Conservation (phyloP, 1,140 invertebrate genomes). For the Halesus radiatus region DNA sequence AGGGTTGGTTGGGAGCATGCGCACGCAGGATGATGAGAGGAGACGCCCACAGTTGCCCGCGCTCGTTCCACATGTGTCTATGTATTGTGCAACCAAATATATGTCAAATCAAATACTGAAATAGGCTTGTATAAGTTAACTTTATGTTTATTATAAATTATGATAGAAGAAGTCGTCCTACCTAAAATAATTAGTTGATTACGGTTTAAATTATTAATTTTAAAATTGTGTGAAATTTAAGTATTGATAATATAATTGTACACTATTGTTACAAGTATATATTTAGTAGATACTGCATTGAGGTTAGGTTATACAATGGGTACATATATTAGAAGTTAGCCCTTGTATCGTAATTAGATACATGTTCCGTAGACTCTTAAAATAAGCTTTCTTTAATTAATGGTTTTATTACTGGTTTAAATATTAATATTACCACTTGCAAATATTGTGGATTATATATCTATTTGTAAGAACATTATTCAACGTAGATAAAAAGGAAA, state of each 20-base stretch:
- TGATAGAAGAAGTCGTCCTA: slow-evolving; percentile 70
- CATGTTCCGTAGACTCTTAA: slow-evolving; percentile 70
- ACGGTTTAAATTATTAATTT: slow-evolving; percentile 72
- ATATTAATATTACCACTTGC: slow-evolving; percentile 72
- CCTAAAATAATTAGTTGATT: slow-evolving; percentile 73
- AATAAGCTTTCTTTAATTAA: slow-evolving; percentile 72
- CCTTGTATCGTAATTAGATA: slow-evolving; percentile 59
- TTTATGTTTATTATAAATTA: slow-evolving; percentile 71
- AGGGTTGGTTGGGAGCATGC: no score
- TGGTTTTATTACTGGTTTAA: slow-evolving; percentile 71
- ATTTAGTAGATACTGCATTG: slow-evolving; percentile 59
- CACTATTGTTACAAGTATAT: slow-evolving; percentile 56
- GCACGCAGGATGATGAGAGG: no score
- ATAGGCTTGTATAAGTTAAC: slow-evolving; percentile 63
- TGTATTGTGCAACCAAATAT: slow-evolving; percentile 49
- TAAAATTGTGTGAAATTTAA: slow-evolving; percentile 61
- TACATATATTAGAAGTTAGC: slow-evolving; percentile 7
- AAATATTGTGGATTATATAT: slow-evolving; percentile 72
- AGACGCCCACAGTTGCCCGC: slow-evolving; percentile 57
- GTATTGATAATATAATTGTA: slow-evolving; percentile 61
- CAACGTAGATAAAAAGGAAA: slow-evolving; percentile 72
- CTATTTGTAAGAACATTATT: slow-evolving; percentile 72
- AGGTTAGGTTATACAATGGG: slow-evolving; percentile 67
- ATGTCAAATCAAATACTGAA: slow-evolving; percentile 55
- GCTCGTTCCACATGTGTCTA: slow-evolving; percentile 57